Evolutionary conservation across 2,797 vertebrate genomes (phyloP).

Genomic region (Decapterus maruadsi): DNA sequence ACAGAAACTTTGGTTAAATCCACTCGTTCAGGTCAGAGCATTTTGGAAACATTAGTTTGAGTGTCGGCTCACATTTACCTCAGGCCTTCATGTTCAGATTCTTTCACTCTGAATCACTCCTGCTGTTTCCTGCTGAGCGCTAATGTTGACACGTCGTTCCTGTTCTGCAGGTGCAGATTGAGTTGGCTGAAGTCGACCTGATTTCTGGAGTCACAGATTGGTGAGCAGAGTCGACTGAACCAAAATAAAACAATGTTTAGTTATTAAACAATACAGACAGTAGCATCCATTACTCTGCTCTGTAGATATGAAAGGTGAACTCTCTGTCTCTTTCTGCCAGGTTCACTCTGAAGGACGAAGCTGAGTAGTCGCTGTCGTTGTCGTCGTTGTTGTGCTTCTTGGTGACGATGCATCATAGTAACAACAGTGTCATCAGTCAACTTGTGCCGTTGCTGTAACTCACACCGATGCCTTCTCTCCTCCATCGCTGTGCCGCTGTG

Average conservation of each 20-base stretch:
- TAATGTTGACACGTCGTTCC: constrained; percentile 20
- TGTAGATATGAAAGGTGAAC: neutral
- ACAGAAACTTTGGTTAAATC: neutral
- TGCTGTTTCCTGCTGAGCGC: neutral
- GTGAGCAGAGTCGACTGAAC: constrained; percentile 80
- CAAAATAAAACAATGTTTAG: too few species aligned
- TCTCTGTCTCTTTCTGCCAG: constrained; percentile 74
- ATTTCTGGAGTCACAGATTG: constrained; percentile 88
- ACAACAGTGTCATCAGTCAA: constrained; percentile 18
- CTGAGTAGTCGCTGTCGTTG: constrained; percentile 55
- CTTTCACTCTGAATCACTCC: neutral
- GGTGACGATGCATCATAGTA: neutral
- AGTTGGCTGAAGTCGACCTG: constrained; percentile 88
- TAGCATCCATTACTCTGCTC: neutral
- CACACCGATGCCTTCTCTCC: constrained; percentile 74
- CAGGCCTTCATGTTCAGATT: neutral
- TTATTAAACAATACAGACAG: too few species aligned
- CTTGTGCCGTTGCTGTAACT: constrained; percentile 51
- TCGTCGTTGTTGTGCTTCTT: constrained; percentile 9
- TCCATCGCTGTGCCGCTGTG: constrained; percentile 31
- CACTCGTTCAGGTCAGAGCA: neutral
- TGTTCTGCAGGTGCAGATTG: constrained; percentile 86
- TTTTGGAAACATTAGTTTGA: too few species aligned
- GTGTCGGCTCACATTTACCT: neutral
- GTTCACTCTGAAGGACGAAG: constrained; percentile 88